Conservation (phyloP, 2,113 vertebrate genomes). For the Podarcis muralis region DNA sequence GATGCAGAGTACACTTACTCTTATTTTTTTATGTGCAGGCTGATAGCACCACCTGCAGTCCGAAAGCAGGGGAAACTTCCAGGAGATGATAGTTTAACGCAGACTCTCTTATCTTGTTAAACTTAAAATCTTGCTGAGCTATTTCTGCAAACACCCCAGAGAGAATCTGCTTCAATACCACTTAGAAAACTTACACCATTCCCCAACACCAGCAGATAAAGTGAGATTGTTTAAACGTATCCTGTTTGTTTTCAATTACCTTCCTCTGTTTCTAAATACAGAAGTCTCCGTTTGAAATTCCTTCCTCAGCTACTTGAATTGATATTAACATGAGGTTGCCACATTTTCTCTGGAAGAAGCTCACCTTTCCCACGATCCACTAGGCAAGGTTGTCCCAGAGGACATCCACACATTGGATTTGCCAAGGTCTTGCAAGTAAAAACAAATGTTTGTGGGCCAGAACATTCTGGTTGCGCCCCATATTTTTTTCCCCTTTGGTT, state of each 20-base stretch:
- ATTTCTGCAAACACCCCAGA: background rate
- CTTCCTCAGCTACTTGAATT: background rate
- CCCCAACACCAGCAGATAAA: background rate
- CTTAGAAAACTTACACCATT: background rate
- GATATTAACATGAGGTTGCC: background rate
- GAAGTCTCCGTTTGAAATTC: too few relatives aligned
- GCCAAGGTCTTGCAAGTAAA: too few relatives aligned
- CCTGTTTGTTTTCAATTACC: background rate
- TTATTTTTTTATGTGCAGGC: slow-evolving; percentile 2
- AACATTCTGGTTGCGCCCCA: too few relatives aligned
- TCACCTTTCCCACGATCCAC: too few relatives aligned
- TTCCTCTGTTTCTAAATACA: background rate
- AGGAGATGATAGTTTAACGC: background rate
- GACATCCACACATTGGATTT: too few relatives aligned
- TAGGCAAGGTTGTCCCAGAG: too few relatives aligned
- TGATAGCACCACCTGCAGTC: slow-evolving; percentile 65
- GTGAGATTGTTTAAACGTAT: background rate
- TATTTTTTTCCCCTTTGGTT: too few relatives aligned
- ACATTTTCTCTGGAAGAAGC: background rate
- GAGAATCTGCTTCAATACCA: background rate
- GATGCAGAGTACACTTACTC: rapidly evolving
- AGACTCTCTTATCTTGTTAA: background rate
- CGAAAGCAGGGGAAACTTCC: too few relatives aligned
- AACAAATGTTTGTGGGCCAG: too few relatives aligned
- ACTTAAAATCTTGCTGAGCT: background rate